These are phyloP conservation scores for Promerops cafer DNA, from an alignment of 2,113 vertebrate genomes.

Conservation along the genomic window DNA sequence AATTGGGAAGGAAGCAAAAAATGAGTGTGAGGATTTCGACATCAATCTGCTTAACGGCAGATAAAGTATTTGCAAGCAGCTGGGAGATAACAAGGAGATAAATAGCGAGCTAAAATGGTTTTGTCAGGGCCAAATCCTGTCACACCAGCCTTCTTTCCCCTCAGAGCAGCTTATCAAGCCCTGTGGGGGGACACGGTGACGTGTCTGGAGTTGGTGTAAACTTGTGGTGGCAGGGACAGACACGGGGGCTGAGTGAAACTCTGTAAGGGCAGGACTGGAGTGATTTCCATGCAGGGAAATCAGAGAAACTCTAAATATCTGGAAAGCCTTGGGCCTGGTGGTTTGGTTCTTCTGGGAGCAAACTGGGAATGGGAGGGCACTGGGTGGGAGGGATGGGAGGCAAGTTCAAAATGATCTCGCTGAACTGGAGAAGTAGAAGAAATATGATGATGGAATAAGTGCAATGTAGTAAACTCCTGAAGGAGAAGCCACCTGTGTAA, in stretches of 20 bases:
- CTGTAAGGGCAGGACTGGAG: neutral
- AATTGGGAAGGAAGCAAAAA: neutral
- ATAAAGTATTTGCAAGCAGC: neutral
- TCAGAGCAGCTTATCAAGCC: neutral
- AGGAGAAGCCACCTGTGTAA: neutral
- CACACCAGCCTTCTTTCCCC: neutral
- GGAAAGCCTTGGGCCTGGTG: neutral
- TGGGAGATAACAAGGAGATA: slow-evolving; percentile 1
- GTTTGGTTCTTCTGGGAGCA: neutral
- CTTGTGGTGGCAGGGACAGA: neutral
- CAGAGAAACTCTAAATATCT: neutral
- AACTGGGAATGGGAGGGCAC: neutral
- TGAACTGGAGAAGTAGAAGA: neutral
- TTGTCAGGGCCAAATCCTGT: neutral
- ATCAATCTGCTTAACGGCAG: neutral
- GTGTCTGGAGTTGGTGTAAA: neutral
- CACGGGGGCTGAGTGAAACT: neutral
- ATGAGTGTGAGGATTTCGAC: neutral
- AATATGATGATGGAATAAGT: neutral
- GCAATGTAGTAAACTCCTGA: neutral
- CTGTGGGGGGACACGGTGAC: neutral
- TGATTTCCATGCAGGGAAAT: neutral
- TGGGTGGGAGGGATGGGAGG: neutral
- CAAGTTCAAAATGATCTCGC: neutral
- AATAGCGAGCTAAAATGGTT: neutral